Conservation (phyloP, 2,888 invertebrate species). For the Orthonychiurus folsomi region DNA sequence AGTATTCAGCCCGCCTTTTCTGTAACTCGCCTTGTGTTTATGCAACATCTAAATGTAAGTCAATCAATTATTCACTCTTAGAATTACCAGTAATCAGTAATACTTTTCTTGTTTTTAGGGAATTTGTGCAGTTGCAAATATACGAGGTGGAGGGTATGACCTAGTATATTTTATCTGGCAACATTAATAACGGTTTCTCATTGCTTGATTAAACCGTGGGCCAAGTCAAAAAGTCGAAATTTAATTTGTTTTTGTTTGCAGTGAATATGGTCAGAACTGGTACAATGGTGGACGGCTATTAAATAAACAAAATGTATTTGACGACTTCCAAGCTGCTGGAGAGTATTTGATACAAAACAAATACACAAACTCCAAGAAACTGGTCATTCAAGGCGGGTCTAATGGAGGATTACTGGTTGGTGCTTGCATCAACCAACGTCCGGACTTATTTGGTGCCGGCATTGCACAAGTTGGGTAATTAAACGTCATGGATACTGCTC, state of each 20-base stretch:
- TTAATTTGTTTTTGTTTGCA: conserved; percentile 42
- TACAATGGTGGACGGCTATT: conserved; percentile 82
- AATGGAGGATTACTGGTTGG: conserved; percentile 96
- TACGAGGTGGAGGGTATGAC: conserved; percentile 85
- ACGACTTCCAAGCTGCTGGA: conserved; percentile 89
- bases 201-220: too few relatives aligned
- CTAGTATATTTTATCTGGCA: conserved; percentile 15
- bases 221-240: too few relatives aligned
- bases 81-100: too few relatives aligned
- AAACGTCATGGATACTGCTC: too few relatives aligned
- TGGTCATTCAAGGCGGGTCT: conserved; percentile 88
- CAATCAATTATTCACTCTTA: too few relatives aligned
- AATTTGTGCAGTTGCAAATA: conserved; percentile 82
- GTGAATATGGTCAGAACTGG: conserved; percentile 96
- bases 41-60: conserved; percentile 77
- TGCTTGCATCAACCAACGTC: conserved; percentile 88
- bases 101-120: too few relatives aligned
- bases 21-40: conserved; percentile 73
- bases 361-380: conserved; percentile 65
- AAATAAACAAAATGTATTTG: conserved; percentile 94
- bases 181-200: background rate
- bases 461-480: conserved; percentile 91
- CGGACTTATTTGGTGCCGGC: conserved; percentile 85
- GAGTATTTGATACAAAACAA: conserved; percentile 71
- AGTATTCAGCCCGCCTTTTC: conserved; percentile 84